Base-by-base conservation (phyloP, 2,797 vertebrate species). In the Danio jaintianensis region DNA sequence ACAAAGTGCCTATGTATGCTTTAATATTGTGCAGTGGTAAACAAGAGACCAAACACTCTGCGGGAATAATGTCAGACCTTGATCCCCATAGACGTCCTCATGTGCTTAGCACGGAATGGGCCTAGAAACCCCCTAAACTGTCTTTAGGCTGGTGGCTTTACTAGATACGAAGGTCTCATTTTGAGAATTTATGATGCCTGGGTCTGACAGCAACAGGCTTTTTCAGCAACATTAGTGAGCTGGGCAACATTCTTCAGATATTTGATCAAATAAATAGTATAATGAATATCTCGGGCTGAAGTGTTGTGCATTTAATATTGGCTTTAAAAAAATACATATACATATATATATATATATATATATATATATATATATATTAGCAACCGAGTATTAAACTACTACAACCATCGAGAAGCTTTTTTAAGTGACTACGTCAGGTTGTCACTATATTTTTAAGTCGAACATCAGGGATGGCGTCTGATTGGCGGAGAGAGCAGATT, bases 1-100 rank as follows among this genome's bases (percentile, higher is more conserved):
- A 80, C 75, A 86, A 86, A 82, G 82, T 86, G 82, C 85, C 75
- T 56, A 53, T 45, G 58, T 63, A 78, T 79, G 79, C 61, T 43
- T 81, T 75, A 69, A 63, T 64, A 73, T 76, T 80, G 67, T 77
- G 75, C 82, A 77, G 40, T 75, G 70, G 22, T 75, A 70, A 61
- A 69, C 55, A 78, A 70, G 43, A 76, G 64, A 82, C 53, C 48
- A 47, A 64, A 58, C 36, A 43, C 63, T 68, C 11, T 15, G 11
- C 61, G 45, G 22, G 45, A 76, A 55, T 47, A 58, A 48, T 50
- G 63, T 69, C 52, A 38, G 22, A 22, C 79, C 55, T 69, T 58
- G n/a, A 71, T 77, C 47, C 50, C 62, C 5, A 29, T 47, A 55
- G 47, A 78, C 71, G 61, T 79, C 55, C 68, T 77, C 62, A 22